Conservation (phyloP, 2,888 invertebrate species). For the Aethes cnicana region DNA sequence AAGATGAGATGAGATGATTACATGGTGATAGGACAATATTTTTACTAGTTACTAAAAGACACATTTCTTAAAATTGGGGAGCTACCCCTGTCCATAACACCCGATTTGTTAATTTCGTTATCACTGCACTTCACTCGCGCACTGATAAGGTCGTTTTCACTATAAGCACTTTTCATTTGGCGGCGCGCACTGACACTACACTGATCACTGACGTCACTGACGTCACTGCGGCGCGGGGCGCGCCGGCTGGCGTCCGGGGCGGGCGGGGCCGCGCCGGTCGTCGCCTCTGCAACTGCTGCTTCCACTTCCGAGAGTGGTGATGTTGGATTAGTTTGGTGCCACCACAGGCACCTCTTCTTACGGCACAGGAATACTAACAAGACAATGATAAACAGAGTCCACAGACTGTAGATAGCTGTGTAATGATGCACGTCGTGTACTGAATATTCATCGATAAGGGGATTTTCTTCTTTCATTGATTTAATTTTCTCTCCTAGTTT, state of each 20-base stretch:
- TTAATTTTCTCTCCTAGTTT: background rate
- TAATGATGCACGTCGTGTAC: background rate
- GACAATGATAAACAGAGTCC: background rate
- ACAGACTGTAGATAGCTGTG: background rate
- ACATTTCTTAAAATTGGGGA: too few relatives aligned
- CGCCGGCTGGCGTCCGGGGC: background rate
- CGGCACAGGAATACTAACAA: background rate
- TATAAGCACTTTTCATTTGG: too few relatives aligned
- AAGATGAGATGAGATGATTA: too few relatives aligned
- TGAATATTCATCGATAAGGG: background rate
- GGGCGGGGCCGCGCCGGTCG: background rate
- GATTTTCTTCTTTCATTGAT: background rate
- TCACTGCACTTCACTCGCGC: too few relatives aligned
- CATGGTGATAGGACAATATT: too few relatives aligned
- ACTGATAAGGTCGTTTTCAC: too few relatives aligned
- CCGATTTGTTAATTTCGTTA: too few relatives aligned
- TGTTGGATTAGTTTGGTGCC: background rate
- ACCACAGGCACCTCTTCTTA: background rate
- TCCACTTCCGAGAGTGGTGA: background rate
- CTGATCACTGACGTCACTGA: too few relatives aligned
- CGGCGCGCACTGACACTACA: too few relatives aligned
- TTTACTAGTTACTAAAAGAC: too few relatives aligned
- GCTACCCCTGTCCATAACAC: too few relatives aligned
- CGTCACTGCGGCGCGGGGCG: too few relatives aligned
- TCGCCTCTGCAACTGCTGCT: background rate